Conservation (phyloP, 1,140 invertebrate species). For the Grapholita molesta region DNA sequence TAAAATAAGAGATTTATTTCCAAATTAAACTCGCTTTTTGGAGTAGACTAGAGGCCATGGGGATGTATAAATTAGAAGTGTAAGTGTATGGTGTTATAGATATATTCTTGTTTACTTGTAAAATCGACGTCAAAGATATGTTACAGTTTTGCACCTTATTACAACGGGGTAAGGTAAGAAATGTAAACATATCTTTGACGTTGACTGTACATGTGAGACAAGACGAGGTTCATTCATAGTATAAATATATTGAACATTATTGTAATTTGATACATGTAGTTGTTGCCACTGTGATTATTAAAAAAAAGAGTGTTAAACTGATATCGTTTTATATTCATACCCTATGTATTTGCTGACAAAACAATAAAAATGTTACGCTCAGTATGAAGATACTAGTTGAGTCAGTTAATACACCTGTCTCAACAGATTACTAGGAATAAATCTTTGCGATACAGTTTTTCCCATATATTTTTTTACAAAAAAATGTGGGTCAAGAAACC, state of each 20-base stretch:
- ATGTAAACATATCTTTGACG: no score
- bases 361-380: no score
- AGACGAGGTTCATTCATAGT: neutral
- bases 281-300: slow-evolving; percentile 34
- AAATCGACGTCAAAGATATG: no score
- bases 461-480: no score
- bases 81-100: neutral
- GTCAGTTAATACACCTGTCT: no score
- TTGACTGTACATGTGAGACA: neutral
- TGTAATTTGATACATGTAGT: slow-evolving; percentile 22
- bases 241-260: slow-evolving; percentile 18
- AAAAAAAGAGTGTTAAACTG: slow-evolving; percentile 29
- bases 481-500: no score
- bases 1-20: no score
- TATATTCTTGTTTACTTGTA: neutral
- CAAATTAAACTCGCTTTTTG: neutral
- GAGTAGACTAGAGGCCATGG: neutral
- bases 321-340: slow-evolving; percentile 13
- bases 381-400: no score
- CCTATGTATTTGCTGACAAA: neutral
- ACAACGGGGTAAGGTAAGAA: no score
- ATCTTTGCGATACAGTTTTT: no score
- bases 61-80: neutral
- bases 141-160: no score
- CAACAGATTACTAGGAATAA: no score